Evolutionary conservation across 2,113 vertebrate genomes (phyloP).

Genomic region (Equus quagga): DNA sequence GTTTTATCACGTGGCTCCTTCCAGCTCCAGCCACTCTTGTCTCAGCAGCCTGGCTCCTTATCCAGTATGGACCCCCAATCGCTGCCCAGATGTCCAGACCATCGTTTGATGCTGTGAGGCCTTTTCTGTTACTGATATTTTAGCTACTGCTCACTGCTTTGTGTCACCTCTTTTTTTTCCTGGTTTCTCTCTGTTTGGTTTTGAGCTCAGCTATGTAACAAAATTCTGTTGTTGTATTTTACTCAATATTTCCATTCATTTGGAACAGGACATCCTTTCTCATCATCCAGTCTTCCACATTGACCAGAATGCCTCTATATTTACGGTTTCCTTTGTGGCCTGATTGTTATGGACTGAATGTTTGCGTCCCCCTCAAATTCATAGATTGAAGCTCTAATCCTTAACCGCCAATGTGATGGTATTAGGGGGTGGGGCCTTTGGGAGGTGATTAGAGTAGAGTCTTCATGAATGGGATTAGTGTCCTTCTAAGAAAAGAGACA

Average conservation of each 20-base stretch:
- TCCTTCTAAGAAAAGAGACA: not conserved
- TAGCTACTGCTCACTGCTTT: not conserved
- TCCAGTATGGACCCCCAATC: not conserved
- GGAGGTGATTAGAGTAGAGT: not conserved
- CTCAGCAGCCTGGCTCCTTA: not conserved
- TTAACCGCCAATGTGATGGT: no score
- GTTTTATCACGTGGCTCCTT: accelerated
- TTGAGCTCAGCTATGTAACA: not conserved
- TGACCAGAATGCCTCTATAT: not conserved
- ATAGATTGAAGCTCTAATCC: not conserved
- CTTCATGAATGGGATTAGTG: not conserved
- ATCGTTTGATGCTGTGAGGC: not conserved
- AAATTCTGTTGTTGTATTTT: not conserved
- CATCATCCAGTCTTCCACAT: not conserved
- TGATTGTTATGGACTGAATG: not conserved
- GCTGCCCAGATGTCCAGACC: not conserved
- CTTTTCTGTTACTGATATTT: not conserved
- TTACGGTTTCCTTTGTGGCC: not conserved
- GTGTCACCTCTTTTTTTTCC: not conserved
- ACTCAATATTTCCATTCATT: not conserved
- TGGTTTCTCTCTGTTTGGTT: not conserved
- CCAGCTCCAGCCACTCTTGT: not conserved
- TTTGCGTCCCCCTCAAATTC: not conserved
- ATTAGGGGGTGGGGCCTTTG: not conserved
- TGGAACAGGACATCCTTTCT: not conserved